Evolutionary conservation across 1,140 invertebrate species (phyloP).

Genomic region (Coelopa frigida): DNA sequence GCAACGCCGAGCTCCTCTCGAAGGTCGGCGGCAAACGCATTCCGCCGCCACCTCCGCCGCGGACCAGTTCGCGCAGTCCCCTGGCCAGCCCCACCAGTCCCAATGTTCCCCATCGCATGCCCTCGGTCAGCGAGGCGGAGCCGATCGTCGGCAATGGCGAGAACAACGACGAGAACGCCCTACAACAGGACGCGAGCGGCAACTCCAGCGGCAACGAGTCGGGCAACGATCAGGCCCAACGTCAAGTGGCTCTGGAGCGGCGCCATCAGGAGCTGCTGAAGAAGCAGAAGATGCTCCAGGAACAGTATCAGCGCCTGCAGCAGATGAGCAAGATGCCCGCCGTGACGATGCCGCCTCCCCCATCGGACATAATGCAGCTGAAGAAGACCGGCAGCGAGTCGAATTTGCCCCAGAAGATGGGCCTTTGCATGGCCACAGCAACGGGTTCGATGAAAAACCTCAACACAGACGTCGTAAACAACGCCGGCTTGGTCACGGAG

Average conservation of each 20-base stretch:
- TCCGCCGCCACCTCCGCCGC: slow-evolving; percentile 77
- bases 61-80: slow-evolving; percentile 73
- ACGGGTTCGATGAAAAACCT: slow-evolving; percentile 60
- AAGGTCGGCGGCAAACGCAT: slow-evolving; percentile 61
- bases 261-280: slow-evolving; percentile 77
- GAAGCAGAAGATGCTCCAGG: slow-evolving; percentile 79
- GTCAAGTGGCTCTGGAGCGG: slow-evolving; percentile 72
- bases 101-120: slow-evolving; percentile 50
- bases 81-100: slow-evolving; percentile 70
- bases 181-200: slow-evolving; percentile 21
- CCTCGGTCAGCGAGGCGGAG: slow-evolving; percentile 16
- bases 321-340: slow-evolving; percentile 68
- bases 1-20: slow-evolving; percentile 62
- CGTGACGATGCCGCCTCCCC: slow-evolving; percentile 51
- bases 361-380: slow-evolving; percentile 51
- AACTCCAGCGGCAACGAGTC: slow-evolving; percentile 54
- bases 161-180: slow-evolving; percentile 19
- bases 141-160: not conserved
- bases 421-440: slow-evolving; percentile 56
- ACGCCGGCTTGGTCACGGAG: slow-evolving; percentile 20
- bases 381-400: slow-evolving; percentile 87
- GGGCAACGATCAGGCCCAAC: slow-evolving; percentile 54
- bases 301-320: slow-evolving; percentile 80
- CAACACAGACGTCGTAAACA: slow-evolving; percentile 32
- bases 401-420: slow-evolving; percentile 79